A percentile compares a stretch with the other conserved stretches of the same genome.
These are phyloP conservation scores for Cottus gobio DNA, from an alignment of 2,113 vertebrate species.

Conservation along the genomic window DNA sequence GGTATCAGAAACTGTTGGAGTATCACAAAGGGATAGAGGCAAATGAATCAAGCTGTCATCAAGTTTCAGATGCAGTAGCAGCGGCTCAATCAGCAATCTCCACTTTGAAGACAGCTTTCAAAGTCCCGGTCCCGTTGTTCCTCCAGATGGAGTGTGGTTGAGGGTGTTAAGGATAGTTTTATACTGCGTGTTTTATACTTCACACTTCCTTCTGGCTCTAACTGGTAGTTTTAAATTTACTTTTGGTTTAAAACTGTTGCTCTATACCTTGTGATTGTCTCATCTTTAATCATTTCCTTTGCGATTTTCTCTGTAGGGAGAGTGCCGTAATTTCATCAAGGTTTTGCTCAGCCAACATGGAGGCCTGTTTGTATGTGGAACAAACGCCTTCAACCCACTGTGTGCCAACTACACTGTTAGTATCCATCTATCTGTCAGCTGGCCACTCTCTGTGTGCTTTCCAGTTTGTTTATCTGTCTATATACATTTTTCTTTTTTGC, in stretches of 20 bases:
- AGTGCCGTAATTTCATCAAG: constrained; percentile 97
- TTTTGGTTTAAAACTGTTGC: background rate
- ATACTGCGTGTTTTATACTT: constrained; percentile 36
- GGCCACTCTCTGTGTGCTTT: constrained; percentile 27
- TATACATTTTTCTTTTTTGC: constrained; percentile 26
- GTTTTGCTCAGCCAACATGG: constrained; percentile 90
- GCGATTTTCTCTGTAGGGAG: constrained; percentile 82
- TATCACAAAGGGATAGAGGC: background rate
- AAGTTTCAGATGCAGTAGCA: constrained; percentile 17
- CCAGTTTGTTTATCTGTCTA: constrained; percentile 39
- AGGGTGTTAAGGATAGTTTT: constrained; percentile 48
- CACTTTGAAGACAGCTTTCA: constrained; percentile 44
- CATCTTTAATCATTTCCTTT: constrained; percentile 26
- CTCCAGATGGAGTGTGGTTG: constrained; percentile 41
- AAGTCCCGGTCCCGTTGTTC: constrained; percentile 49
- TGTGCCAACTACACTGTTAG: constrained; percentile 98
- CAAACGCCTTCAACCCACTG: constrained; percentile 97
- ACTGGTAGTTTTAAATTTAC: constrained; percentile 31
- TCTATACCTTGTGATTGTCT: constrained; percentile 15
- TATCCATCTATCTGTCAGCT: constrained; percentile 57
- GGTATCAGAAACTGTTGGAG: constrained; percentile 14
- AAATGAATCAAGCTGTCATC: constrained; percentile 19
- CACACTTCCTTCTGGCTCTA: constrained; percentile 5
- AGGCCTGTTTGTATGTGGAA: constrained; percentile 94
- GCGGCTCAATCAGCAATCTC: constrained; percentile 51